Conservation (phyloP, 2,888 invertebrate genomes). For the Geophilus truncorum region DNA sequence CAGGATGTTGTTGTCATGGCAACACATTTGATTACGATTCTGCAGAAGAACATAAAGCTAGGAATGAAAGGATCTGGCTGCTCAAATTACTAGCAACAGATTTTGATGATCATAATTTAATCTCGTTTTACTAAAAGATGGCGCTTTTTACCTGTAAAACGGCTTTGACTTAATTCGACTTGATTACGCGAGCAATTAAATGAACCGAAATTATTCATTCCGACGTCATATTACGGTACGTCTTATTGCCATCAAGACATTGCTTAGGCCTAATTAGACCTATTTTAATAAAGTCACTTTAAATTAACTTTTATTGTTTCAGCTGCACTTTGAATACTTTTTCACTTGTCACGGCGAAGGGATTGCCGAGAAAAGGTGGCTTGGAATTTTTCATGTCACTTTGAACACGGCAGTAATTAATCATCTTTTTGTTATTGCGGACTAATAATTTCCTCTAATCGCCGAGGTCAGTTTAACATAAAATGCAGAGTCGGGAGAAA, state of each 20-base stretch:
- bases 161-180: background rate
- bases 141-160: background rate
- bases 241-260: slow-evolving; percentile 16
- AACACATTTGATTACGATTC: slow-evolving; percentile 10
- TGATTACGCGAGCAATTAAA: slow-evolving; percentile 17
- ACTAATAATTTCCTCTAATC: background rate
- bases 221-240: background rate
- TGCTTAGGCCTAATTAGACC: background rate
- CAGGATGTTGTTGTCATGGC: background rate
- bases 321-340: background rate
- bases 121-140: background rate
- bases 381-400: background rate
- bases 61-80: slow-evolving; percentile 25
- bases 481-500: background rate
- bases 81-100: slow-evolving; percentile 25
- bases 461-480: background rate
- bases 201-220: slow-evolving; percentile 13
- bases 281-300: background rate
- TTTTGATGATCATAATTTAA: slow-evolving; percentile 20
- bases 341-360: background rate
- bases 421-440: background rate
- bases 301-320: background rate
- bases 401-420: background rate
- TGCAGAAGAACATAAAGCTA: slow-evolving; percentile 8
- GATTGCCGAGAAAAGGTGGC: background rate